Conservation (phyloP, 2,113 vertebrate genomes). For the Vicugna pacos region DNA sequence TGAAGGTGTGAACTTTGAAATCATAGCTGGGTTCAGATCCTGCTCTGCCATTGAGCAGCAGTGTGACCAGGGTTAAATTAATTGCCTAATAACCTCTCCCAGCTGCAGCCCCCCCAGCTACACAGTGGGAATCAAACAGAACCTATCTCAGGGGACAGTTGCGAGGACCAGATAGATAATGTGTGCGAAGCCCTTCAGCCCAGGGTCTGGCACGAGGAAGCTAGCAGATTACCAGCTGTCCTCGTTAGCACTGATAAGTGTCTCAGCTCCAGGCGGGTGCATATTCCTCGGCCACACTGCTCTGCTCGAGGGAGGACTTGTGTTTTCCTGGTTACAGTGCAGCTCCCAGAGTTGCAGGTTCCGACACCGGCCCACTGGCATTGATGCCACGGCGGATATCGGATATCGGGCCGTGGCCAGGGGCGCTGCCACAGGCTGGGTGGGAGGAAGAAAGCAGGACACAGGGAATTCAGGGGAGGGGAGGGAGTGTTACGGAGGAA, state of each 20-base stretch:
- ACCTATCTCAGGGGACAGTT: neutral
- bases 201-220: neutral
- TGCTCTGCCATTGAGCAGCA: fast-evolving
- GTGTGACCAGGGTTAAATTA: neutral
- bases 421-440: neutral
- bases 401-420: fast-evolving
- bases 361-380: fast-evolving
- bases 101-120: neutral
- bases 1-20: neutral
- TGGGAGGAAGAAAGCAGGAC: neutral
- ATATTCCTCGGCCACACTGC: neutral
- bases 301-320: neutral
- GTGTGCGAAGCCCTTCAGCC: neutral
- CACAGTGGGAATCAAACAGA: neutral
- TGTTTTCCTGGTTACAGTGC: neutral
- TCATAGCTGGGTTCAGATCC: fast-evolving
- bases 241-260: neutral
- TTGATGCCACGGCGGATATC: fast-evolving
- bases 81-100: neutral
- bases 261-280: neutral
- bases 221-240: neutral
- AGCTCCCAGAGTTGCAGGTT: neutral
- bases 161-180: neutral
- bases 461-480: neutral
- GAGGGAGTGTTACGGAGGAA: neutral